A percentile compares a stretch with the other conserved stretches of the same genome.
These are phyloP conservation scores for Ursus arctos DNA, from an alignment of 2,113 vertebrate species.

Conservation along the genomic window DNA sequence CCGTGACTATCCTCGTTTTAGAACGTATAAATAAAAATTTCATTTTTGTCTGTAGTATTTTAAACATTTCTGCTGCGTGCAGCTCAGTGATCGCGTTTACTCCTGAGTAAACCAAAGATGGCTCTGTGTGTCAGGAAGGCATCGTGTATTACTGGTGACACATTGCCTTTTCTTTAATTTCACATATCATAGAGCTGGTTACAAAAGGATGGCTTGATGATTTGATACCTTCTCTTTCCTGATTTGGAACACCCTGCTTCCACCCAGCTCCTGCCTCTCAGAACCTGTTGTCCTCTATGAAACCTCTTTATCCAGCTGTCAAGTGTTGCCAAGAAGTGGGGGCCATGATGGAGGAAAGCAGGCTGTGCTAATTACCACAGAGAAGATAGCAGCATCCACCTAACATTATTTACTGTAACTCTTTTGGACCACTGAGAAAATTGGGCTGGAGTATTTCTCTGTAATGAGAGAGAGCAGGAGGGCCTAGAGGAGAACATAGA, in stretches of 20 bases:
- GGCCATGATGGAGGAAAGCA: not conserved
- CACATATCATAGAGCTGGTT: not conserved
- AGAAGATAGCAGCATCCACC: not conserved
- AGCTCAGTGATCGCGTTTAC: not conserved
- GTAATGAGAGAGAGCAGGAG: not conserved
- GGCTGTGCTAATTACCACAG: not conserved
- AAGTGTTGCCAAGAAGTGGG: not conserved
- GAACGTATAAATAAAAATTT: not conserved
- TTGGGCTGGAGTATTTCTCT: conserved; percentile 46
- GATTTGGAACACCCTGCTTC: not conserved
- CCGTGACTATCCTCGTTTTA: not conserved
- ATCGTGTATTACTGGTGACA: not conserved
- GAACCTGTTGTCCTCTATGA: not conserved
- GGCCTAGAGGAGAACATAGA: not conserved
- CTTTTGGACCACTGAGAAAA: not conserved
- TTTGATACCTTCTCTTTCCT: not conserved
- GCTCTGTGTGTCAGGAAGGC: not conserved
- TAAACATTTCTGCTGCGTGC: not conserved
- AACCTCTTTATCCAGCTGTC: not conserved
- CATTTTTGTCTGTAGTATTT: not conserved
- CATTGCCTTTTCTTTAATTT: conserved; percentile 19
- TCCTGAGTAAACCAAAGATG: not conserved
- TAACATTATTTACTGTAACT: not conserved
- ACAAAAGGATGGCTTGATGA: not conserved
- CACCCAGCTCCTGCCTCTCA: not conserved